These are phyloP conservation scores for Parasteatoda lunata DNA, from an alignment of 2,888 invertebrate genomes.

Conservation along the genomic window DNA sequence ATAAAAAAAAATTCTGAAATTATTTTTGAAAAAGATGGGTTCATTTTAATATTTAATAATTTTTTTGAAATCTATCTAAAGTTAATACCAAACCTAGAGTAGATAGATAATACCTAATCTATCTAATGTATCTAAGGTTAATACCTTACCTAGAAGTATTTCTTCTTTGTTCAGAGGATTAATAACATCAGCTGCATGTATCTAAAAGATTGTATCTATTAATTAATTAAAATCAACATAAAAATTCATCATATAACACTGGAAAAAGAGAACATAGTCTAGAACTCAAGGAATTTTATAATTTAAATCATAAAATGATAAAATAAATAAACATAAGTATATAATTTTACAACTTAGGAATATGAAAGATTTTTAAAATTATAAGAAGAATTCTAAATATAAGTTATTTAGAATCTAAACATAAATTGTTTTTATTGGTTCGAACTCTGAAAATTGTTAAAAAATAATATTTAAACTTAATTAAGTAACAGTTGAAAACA, in stretches of 20 bases:
- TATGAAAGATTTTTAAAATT: no score
- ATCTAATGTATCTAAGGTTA: background rate
- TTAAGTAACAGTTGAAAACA: no score
- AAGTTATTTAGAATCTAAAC: no score
- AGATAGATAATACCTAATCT: no score
- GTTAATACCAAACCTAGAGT: constrained; percentile 11
- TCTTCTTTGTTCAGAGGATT: constrained; percentile 10
- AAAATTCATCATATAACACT: background rate
- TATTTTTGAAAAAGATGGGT: background rate
- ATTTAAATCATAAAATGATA: background rate
- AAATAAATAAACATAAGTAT: background rate
- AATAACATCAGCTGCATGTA: constrained; percentile 43
- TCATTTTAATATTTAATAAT: background rate
- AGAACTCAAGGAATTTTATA: background rate
- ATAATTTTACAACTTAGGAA: no score
- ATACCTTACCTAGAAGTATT: constrained; percentile 24
- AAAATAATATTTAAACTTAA: no score
- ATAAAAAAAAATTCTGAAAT: background rate
- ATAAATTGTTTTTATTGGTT: no score
- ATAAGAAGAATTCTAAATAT: no score
- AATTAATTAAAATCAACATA: background rate
- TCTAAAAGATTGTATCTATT: constrained; percentile 9
- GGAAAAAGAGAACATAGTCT: no score
- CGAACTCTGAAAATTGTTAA: no score
- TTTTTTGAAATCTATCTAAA: background rate